phyloP scores from a whole-genome alignment of 2,888 invertebrate species.

The Limnephilus auricula region DNA sequence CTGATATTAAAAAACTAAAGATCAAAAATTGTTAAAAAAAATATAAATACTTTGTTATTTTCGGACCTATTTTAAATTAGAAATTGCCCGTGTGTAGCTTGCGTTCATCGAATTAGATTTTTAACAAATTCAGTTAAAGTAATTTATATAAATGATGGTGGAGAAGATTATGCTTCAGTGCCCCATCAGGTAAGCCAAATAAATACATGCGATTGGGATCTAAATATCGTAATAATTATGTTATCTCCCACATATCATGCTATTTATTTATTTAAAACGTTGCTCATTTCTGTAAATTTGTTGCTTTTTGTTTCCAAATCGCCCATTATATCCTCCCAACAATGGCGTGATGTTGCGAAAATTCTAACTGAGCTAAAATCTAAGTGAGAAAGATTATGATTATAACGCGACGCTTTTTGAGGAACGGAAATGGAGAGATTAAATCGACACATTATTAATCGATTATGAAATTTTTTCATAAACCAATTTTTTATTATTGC shows the following conservation, averaged over 20 bases:
- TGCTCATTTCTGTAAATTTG: not conserved
- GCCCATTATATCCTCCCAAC: conserved; percentile 5
- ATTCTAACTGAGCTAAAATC: not conserved
- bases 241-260: not conserved
- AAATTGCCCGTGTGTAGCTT: too few species aligned
- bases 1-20: too few species aligned
- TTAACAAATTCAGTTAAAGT: too few species aligned
- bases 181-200: not conserved
- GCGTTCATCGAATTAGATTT: too few species aligned
- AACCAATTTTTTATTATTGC: not conserved
- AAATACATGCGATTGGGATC: not conserved
- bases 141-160: not conserved
- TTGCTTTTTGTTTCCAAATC: not conserved
- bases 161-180: not conserved
- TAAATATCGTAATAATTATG: not conserved
- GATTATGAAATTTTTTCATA: not conserved
- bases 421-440: not conserved
- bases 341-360: conserved; percentile 30
- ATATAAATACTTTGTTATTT: too few species aligned
- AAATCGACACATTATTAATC: not conserved
- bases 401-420: not conserved
- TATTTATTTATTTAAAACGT: not conserved
- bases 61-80: too few species aligned
- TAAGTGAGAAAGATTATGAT: not conserved
- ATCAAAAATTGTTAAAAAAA: too few species aligned